Evolutionary conservation across 2,888 invertebrate species (phyloP), one percentile per base, ranked within the genome.

Genomic region (Drosophila siamana): DNA sequence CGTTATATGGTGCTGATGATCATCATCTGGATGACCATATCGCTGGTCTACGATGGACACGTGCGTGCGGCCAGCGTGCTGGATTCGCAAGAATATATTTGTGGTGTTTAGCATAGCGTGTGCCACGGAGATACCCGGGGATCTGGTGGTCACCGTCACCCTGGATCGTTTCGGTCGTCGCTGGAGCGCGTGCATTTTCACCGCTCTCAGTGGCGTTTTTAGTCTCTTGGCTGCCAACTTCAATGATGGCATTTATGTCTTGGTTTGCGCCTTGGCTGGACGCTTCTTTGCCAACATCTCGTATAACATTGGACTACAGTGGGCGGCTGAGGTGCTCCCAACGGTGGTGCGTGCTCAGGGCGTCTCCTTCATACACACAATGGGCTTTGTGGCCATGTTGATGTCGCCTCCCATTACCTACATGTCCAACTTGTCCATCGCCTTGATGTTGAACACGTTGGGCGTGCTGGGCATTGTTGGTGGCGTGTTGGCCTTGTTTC

Each of bases 251-350:
- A 93, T 94, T 2, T 94, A 95, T 0, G 95, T 96, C 52, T 96
- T 96, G 0, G 93, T 95, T 0, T 92, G 97, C 22, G 97, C 97
- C 0, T 96, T 98, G 74, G 92, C 95, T 48, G 97, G 97, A 2
- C 93, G 98, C 22, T 97, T 97, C 77, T 96, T 96, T 75, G 96
- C 97, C n/a, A 97, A 97, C 90, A 96, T 97, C 52, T 96, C 97
- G 0, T 97, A 97, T 92, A 97, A 97, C 91, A 97, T 98, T 71
- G 97, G 97, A 0, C 94, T 98, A 0, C 97, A 97, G 82, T 98
- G 97, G 92, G 97, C 97, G 0, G 97, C 97, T 0, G 97, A 98
- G 90, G 91, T 98, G 6, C 91, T 97, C 8, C 98, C 98, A 0
- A 98, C 98, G 0, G 97, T 97, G 1, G 96, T 98, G 0, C 91